Base-by-base conservation (phyloP, 2,113 vertebrate species). In the Semnopithecus entellus region DNA sequence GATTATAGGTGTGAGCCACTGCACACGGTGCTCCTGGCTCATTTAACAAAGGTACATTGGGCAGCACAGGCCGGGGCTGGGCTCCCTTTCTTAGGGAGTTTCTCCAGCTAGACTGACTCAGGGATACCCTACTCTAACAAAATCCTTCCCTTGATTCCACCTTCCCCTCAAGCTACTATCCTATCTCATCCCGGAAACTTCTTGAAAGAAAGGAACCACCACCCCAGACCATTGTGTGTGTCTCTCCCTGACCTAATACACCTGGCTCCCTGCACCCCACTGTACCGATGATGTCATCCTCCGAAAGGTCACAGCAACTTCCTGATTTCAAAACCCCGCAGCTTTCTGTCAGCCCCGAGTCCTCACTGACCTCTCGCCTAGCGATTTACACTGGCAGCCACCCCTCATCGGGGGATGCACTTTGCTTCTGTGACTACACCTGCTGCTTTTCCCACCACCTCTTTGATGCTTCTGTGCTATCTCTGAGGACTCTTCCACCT, bases 291-390 rank as follows among this genome's bases (percentile, higher is more conserved):
- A n/a, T 38, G 27, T 70, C 48, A n/a, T 70, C 32, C 45, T 85
- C 66, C 78, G 52, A 97, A 95, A 98, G 96, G 96, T 97, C 94
- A 96, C n/a, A 1, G 30, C 35, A 68, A 95, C 85, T 97, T 97
- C 88, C 93, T 73, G n/a, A 52, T 78, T 38, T 61, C 11, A 70
- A 59, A 68, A n/a, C 25, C 38, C 50, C 50, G 52, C 8, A 17
- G 48, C 32, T 92, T 76, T 96, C 85, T 30, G 57, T 52, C 43
- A 93, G 50, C 43, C 40, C n/a, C 1, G 57, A 0, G 6, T 38
- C 40, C 40, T 66, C 92, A 0, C 25, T 1, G 50, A 52, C 27
- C 55, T 50, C 30, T 30, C 2, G 2, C 13, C 3, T 18, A 22
- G 22, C 3, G 1, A 5, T 32, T 23, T 12, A 23, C 25, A 2